Evolutionary conservation across 2,888 invertebrate genomes (phyloP).

Genomic region (Idaea biselata): DNA sequence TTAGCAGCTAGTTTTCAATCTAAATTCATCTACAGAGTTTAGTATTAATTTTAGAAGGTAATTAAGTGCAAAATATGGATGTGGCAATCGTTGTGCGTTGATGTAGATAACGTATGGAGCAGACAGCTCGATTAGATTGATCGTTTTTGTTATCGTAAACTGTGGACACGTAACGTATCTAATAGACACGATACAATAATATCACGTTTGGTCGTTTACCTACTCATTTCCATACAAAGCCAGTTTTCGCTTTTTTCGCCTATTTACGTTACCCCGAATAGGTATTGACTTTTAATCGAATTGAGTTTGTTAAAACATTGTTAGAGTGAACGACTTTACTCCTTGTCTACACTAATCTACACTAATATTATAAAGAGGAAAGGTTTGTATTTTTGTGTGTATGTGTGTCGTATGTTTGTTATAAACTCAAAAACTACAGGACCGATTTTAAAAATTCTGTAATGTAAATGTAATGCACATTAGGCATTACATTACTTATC

Average conservation of each 20-base stretch:
- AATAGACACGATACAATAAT: neutral
- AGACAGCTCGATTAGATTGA: slow-evolving; percentile 1
- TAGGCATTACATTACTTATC: no score
- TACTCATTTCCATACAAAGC: neutral
- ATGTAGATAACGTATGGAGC: neutral
- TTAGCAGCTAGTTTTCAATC: neutral
- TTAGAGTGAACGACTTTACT: neutral
- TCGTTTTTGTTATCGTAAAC: neutral
- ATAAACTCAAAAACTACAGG: no score
- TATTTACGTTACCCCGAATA: neutral
- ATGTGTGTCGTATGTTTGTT: no score
- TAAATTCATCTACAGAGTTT: neutral
- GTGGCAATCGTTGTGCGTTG: neutral
- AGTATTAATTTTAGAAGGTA: neutral
- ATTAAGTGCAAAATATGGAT: neutral
- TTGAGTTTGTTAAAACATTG: neutral
- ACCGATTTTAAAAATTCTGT: no score
- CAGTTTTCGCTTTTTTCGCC: neutral
- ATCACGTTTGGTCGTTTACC: neutral
- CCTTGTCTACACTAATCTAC: no score
- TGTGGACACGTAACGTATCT: neutral
- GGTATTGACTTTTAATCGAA: no score
- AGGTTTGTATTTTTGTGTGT: no score
- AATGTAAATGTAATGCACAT: no score
- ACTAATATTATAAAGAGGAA: no score